A percentile compares a stretch with the other conserved stretches of the same genome.
These are phyloP conservation scores for Melinaea menophilus DNA, from an alignment of 2,888 invertebrate species.

Conservation along the genomic window DNA sequence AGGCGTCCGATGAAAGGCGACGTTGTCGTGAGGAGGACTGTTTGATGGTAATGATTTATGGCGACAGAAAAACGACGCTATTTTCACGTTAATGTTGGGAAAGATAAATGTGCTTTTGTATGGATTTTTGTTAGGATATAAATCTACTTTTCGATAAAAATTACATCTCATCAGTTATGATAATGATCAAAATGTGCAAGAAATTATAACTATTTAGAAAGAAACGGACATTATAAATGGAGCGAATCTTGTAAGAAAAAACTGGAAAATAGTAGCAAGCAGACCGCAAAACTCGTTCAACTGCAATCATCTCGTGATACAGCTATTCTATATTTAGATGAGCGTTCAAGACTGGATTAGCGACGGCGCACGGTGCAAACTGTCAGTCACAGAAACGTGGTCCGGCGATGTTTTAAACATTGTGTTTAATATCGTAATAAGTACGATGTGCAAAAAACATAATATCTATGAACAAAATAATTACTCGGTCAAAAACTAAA, in stretches of 20 bases:
- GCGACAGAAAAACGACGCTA: slow-evolving; percentile 66
- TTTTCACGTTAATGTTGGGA: slow-evolving; percentile 66
- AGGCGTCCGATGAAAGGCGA: slow-evolving; percentile 72
- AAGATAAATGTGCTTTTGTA: slow-evolving; percentile 62
- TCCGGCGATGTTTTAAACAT: slow-evolving; percentile 30
- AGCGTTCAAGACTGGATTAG: slow-evolving; percentile 53
- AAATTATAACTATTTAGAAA: slow-evolving; percentile 16
- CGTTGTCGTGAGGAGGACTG: slow-evolving; percentile 51
- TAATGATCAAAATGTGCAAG: slow-evolving; percentile 10
- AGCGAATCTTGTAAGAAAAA: slow-evolving; percentile 60
- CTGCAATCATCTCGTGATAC: slow-evolving; percentile 59
- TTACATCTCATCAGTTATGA: background rate
- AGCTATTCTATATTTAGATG: slow-evolving; percentile 63
- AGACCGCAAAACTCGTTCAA: slow-evolving; percentile 54
- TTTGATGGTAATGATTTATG: slow-evolving; percentile 76
- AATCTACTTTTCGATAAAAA: slow-evolving; percentile 41
- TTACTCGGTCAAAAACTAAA: slow-evolving; percentile 42
- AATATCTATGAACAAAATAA: slow-evolving; percentile 26
- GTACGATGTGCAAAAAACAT: slow-evolving; percentile 43
- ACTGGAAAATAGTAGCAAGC: slow-evolving; percentile 49
- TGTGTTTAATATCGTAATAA: slow-evolving; percentile 38
- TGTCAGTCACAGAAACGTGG: slow-evolving; percentile 49
- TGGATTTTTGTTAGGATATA: slow-evolving; percentile 54
- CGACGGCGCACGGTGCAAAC: slow-evolving; percentile 56
- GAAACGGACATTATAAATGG: slow-evolving; percentile 47